These are phyloP conservation scores for Alca torda DNA, from an alignment of 2,797 vertebrate genomes.

Conservation along the genomic window DNA sequence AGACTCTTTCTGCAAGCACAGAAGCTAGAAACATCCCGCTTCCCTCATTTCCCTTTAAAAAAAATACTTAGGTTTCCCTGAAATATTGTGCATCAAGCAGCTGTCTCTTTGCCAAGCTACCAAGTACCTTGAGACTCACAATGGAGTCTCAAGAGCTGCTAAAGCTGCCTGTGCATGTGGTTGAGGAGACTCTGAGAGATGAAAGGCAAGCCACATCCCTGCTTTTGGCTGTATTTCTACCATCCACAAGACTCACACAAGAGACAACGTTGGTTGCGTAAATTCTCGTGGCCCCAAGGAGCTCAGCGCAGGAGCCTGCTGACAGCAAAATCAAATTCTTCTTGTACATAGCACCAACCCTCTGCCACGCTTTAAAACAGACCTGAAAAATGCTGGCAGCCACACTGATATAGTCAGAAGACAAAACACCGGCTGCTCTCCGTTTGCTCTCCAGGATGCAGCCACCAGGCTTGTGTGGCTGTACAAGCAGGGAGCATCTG, in stretches of 20 bases:
- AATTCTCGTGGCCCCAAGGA: neutral
- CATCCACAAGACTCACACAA: neutral
- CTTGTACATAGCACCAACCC: neutral
- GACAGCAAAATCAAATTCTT: neutral
- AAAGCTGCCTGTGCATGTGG: neutral
- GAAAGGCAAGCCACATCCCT: neutral
- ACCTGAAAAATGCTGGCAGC: neutral
- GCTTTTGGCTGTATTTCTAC: neutral
- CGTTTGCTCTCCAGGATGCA: neutral
- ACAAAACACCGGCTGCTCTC: conserved; percentile 53
- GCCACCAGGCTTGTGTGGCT: neutral
- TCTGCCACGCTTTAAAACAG: neutral
- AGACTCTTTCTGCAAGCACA: neutral
- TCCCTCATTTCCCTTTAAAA: neutral
- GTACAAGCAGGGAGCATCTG: conserved; percentile 24
- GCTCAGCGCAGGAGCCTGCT: neutral
- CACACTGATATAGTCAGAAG: neutral
- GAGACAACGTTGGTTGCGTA: neutral
- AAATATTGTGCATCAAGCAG: neutral
- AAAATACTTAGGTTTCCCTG: neutral
- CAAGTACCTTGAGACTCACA: neutral
- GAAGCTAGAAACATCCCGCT: neutral
- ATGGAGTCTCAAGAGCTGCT: neutral
- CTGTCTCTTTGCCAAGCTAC: neutral
- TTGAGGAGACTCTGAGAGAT: neutral